Percentiles rank a stretch among this genome's conserved stretches.
These are phyloP conservation scores for Eulacestoma nigropectus DNA, from an alignment of 2,113 vertebrate genomes.

Conservation along the genomic window DNA sequence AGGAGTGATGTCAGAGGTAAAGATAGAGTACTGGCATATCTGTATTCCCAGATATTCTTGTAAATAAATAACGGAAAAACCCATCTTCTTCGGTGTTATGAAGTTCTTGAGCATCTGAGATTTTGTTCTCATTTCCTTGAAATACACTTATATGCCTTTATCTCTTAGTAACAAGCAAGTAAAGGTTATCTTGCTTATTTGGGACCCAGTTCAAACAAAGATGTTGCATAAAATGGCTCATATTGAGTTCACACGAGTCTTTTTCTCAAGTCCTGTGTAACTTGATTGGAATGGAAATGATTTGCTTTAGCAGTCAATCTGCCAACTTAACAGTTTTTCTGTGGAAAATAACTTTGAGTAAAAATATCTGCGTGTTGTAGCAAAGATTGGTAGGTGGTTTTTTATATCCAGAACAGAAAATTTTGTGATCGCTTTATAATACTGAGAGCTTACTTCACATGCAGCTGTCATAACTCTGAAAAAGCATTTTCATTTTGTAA, in stretches of 20 bases:
- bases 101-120: background rate
- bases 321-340: constrained; percentile 46
- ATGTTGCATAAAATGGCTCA: constrained; percentile 20
- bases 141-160: background rate
- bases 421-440: constrained; percentile 8
- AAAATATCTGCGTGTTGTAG: constrained; percentile 35
- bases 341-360: constrained; percentile 34
- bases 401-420: constrained; percentile 31
- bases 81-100: background rate
- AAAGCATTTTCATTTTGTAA: constrained; percentile 12
- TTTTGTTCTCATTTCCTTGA: background rate
- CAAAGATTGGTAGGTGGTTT: constrained; percentile 40
- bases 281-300: constrained; percentile 19
- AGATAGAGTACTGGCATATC: background rate
- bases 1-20: background rate
- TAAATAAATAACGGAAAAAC: background rate
- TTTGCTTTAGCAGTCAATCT: constrained; percentile 45
- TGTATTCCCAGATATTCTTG: background rate
- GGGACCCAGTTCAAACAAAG: background rate
- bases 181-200: background rate
- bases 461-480: constrained; percentile 24
- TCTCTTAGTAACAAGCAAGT: background rate
- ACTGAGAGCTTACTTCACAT: background rate
- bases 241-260: background rate
- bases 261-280: constrained; percentile 10